These are phyloP conservation scores for Odocoileus hemionus DNA, from an alignment of 2,113 vertebrate species.

Conservation along the genomic window DNA sequence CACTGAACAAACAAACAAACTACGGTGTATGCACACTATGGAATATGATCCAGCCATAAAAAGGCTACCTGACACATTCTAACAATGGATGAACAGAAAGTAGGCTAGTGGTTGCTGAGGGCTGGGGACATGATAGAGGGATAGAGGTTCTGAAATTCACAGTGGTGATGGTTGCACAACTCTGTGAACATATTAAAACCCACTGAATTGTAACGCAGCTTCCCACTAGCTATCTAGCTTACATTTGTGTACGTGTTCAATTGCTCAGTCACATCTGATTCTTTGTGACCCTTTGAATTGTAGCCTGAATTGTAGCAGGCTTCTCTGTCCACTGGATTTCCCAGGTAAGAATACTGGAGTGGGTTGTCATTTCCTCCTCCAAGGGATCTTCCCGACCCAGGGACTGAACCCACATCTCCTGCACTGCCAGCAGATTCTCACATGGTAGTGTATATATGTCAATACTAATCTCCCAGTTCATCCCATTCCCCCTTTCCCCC, in stretches of 20 bases:
- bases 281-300: background rate
- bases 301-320: background rate
- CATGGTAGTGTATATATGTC: background rate
- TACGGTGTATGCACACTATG: too few relatives aligned
- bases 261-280: background rate
- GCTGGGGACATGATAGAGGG: background rate
- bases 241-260: background rate
- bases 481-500: background rate
- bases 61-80: background rate
- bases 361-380: background rate
- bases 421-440: background rate
- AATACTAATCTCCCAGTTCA: background rate
- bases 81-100: background rate
- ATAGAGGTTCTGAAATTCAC: background rate
- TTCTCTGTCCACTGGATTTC: background rate
- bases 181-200: background rate
- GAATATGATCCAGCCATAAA: background rate
- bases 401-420: background rate
- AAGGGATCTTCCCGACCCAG: background rate
- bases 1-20: background rate
- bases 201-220: background rate
- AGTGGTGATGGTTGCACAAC: background rate
- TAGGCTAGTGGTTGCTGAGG: background rate
- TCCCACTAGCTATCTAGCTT: background rate
- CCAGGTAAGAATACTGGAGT: background rate